phyloP scores from a whole-genome alignment of 1,140 invertebrate species.

The Macrostomum lignano region DNA sequence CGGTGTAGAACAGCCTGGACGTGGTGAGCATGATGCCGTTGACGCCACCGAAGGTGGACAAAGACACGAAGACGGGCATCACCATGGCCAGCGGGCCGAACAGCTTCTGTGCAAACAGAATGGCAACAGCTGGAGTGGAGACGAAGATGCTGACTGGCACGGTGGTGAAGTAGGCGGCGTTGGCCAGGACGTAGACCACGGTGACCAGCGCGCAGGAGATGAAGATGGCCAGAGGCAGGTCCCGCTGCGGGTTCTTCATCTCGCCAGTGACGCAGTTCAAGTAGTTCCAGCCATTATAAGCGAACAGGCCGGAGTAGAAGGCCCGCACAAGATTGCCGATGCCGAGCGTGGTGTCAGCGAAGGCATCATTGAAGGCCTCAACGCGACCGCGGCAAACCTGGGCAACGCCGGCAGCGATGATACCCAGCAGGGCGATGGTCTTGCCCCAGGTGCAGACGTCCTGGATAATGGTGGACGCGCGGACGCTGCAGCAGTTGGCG shows the following conservation, averaged over 20 bases:
- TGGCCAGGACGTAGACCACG: constrained; percentile 70
- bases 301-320: constrained; percentile 92
- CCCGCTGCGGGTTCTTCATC: constrained; percentile 76
- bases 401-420: constrained; percentile 23
- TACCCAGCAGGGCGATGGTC: constrained; percentile 20
- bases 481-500: constrained; percentile 3
- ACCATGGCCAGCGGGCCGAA: constrained; percentile 72
- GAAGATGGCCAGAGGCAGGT: constrained; percentile 70
- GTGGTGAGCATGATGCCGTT: constrained; percentile 91
- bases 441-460: constrained; percentile 25
- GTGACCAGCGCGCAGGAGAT: constrained; percentile 77
- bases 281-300: constrained; percentile 96
- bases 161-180: constrained; percentile 82
- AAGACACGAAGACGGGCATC: constrained; percentile 83
- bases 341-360: constrained; percentile 55
- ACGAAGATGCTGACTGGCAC: constrained; percentile 57
- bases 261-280: constrained; percentile 93
- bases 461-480: constrained; percentile 14
- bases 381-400: constrained; percentile 30
- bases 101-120: constrained; percentile 49
- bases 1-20: constrained; percentile 75
- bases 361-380: constrained; percentile 42
- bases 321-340: constrained; percentile 68
- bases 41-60: constrained; percentile 88
- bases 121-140: constrained; percentile 68